Evolutionary conservation across 2,888 invertebrate genomes (phyloP).

Genomic region (Petrolisthes manimaculis): DNA sequence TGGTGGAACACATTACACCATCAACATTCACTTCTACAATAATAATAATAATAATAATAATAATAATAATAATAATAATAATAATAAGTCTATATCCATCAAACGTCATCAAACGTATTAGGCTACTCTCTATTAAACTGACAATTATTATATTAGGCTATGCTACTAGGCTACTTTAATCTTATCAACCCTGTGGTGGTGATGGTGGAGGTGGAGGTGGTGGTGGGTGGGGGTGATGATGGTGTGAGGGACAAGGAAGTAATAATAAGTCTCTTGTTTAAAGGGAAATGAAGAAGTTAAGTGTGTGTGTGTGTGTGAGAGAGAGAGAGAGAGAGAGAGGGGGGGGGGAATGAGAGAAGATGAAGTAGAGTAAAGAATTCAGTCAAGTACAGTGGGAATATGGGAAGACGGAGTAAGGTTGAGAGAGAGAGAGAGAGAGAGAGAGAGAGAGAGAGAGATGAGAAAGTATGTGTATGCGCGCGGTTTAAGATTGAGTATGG

Average conservation of each 20-base stretch:
- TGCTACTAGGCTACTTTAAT: too few species aligned
- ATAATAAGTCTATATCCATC: too few species aligned
- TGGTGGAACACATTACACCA: too few species aligned
- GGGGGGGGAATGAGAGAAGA: neutral
- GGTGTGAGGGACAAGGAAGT: neutral
- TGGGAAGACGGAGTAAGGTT: neutral
- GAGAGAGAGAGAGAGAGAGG: neutral
- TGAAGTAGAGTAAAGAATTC: neutral
- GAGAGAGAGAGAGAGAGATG: neutral
- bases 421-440: neutral
- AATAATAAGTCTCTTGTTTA: too few species aligned
- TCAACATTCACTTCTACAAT: too few species aligned
- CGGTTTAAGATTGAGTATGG: neutral
- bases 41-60: too few species aligned
- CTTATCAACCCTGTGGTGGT: too few species aligned
- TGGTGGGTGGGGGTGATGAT: neutral
- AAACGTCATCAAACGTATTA: too few species aligned
- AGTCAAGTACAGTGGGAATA: neutral
- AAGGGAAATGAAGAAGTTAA: neutral
- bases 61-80: too few species aligned
- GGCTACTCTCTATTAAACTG: too few species aligned
- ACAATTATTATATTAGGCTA: too few species aligned
- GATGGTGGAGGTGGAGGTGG: neutral
- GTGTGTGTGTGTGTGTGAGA: neutral
- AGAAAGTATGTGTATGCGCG: neutral